Percentiles rank a stretch among this genome's conserved stretches.
phyloP scores from a whole-genome alignment of 2,888 invertebrate species.

The Ochropleura plecta region DNA sequence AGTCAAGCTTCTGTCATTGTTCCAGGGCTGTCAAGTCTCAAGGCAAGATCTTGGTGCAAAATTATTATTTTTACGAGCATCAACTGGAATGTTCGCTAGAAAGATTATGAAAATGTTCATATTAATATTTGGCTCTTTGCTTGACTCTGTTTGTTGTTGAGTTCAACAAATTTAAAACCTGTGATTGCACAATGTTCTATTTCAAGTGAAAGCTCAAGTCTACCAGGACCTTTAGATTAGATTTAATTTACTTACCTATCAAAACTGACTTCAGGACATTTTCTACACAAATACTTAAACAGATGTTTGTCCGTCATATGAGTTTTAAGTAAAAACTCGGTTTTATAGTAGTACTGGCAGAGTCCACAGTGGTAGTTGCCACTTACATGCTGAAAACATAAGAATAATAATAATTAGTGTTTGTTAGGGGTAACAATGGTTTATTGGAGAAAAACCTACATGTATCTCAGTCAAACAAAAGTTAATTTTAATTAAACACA shows the following conservation, averaged over 20 bases:
- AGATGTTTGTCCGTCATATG: constrained; percentile 86
- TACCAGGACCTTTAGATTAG: not conserved
- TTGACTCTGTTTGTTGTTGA: no score
- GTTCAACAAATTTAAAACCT: no score
- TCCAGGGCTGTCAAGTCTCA: no score
- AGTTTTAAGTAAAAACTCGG: constrained; percentile 81
- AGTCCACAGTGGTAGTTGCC: constrained; percentile 80
- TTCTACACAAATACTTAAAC: constrained; percentile 86
- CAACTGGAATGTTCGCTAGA: no score
- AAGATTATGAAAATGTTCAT: no score
- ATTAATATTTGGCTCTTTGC: no score
- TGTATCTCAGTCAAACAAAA: not conserved
- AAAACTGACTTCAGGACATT: constrained; percentile 86
- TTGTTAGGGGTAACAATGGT: not conserved
- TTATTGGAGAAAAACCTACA: not conserved
- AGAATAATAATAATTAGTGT: not conserved
- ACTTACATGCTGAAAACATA: constrained; percentile 77
- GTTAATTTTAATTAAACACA: not conserved
- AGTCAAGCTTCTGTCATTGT: no score
- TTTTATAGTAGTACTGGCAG: constrained; percentile 84
- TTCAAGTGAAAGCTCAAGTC: no score
- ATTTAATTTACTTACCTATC: constrained; percentile 75
- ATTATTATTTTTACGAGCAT: no score
- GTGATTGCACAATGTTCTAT: no score
- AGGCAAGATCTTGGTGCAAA: no score